Evolutionary conservation across 1,140 invertebrate genomes (phyloP), one percentile per base, ranked within the genome.

Genomic region (Branchinecta lindahli): DNA sequence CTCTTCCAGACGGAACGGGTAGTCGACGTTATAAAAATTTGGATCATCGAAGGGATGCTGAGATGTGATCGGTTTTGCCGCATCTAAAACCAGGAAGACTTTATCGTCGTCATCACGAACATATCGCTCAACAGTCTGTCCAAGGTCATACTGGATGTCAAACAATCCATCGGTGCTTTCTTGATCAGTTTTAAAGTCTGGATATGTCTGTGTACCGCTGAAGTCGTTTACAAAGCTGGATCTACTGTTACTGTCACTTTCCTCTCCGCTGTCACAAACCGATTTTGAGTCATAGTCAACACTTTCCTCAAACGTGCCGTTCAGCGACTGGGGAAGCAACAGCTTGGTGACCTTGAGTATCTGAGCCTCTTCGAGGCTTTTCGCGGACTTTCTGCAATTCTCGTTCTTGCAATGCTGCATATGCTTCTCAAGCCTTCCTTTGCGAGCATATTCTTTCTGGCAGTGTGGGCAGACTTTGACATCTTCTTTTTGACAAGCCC

Each of bases 391-490:
- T 61, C 18, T 61, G 52, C 52, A 61, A 33, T 33, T 33, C 18
- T 61, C 52, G 12, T 12, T 61, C 18, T 61, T 61, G 52, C 52
- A 61, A 61, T 61, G 52, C 12, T 15, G 52, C 52, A 61, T 61
- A 61, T 61, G 52, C 52, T 61, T 61, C 18, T 61, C 52, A 20
- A 61, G 52, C 18, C 52, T 12, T 15, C 52, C 52, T 61, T 61
- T 61, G 12, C 52, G 12, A 15, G 52, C 52, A 61, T 61, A 61
- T 61, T 61, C 52, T 61, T 61, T 61, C 18, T 61, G 52, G 18
- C 52, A 61, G 18, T 61, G 52, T 61, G 52, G 52, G 52, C 52
- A 61, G 12, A 61, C 52, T 61, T 61, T 61, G 18, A 61, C 52
- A 6, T 61, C 52, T 61, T 61, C 52, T 61, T 12, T 61, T 6